Evolutionary conservation across 2,797 vertebrate genomes (phyloP).

Genomic region (Lagocephalus sceleratus): DNA sequence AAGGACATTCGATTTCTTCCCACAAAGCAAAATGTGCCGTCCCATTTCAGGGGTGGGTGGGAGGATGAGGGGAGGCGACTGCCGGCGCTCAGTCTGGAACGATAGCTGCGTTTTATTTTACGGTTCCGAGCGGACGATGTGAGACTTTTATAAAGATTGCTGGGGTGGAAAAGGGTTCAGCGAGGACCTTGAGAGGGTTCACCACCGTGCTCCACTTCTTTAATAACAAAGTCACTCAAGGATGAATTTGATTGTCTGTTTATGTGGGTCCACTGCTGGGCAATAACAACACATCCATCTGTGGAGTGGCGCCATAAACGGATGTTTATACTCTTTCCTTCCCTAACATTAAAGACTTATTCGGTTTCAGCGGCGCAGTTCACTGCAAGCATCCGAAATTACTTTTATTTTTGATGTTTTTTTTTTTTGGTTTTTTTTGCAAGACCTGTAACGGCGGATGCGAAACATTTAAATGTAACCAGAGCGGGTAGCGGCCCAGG

Average conservation of each 20-base stretch:
- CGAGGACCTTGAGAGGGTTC: constrained; percentile 33
- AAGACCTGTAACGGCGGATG: too few relatives aligned
- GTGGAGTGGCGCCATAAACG: background rate
- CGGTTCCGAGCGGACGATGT: constrained; percentile 23
- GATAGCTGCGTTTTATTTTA: constrained; percentile 38
- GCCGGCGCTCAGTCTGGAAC: constrained; percentile 9
- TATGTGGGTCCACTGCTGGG: constrained; percentile 14
- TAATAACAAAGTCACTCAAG: constrained; percentile 4
- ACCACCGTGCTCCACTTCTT: constrained; percentile 16
- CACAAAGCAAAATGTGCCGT: constrained; percentile 11
- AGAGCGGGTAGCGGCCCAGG: background rate
- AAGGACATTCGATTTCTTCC: background rate
- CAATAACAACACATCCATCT: constrained; percentile 15
- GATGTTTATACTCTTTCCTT: constrained; percentile 18
- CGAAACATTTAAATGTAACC: constrained; percentile 16
- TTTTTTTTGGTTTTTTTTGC: too few relatives aligned
- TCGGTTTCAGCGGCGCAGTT: too few relatives aligned
- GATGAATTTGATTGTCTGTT: constrained; percentile 19
- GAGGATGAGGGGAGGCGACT: constrained; percentile 5
- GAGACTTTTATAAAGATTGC: constrained; percentile 21
- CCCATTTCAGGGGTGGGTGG: constrained; percentile 20
- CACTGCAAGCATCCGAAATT: too few relatives aligned
- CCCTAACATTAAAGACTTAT: background rate
- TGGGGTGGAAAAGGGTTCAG: constrained; percentile 11
- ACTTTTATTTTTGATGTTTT: too few relatives aligned